Evolutionary conservation across 2,113 vertebrate species (phyloP).

Genomic region (Trochalopteron elliotii): DNA sequence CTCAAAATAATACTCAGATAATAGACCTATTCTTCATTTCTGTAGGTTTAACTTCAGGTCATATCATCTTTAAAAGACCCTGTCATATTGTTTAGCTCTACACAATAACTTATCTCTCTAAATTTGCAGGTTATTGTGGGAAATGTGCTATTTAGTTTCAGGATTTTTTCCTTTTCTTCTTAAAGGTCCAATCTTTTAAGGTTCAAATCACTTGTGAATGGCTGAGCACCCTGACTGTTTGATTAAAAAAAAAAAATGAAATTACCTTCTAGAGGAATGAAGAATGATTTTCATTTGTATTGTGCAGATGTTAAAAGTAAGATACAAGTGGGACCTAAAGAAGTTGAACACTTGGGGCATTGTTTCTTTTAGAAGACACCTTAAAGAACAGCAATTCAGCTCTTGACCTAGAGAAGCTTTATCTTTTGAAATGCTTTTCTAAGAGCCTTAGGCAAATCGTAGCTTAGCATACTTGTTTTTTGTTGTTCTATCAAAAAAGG

Average conservation of each 20-base stretch:
- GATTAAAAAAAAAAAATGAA: slow-evolving; percentile 32
- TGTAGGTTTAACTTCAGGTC: slow-evolving; percentile 31
- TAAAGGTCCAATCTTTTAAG: background rate
- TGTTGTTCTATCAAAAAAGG: background rate
- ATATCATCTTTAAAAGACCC: background rate
- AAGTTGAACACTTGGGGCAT: slow-evolving; percentile 25
- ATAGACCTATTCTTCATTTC: slow-evolving; percentile 40
- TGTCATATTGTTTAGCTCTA: slow-evolving; percentile 38
- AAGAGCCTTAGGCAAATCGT: slow-evolving; percentile 32
- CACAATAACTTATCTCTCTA: slow-evolving; percentile 33
- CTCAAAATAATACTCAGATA: slow-evolving; percentile 40
- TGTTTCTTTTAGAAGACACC: slow-evolving; percentile 37
- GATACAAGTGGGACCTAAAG: slow-evolving; percentile 4
- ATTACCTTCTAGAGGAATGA: slow-evolving; percentile 20
- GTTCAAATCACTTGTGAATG: slow-evolving; percentile 24
- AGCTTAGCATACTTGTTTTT: background rate
- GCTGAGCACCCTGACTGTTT: slow-evolving; percentile 11
- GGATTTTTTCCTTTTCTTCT: background rate
- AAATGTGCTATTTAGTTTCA: slow-evolving; percentile 31
- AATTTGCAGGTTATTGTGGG: slow-evolving; percentile 30
- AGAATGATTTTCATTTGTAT: slow-evolving; percentile 49
- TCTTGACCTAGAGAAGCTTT: slow-evolving; percentile 25
- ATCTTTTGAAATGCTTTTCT: slow-evolving; percentile 26
- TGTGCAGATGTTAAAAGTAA: slow-evolving; percentile 44
- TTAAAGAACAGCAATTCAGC: slow-evolving; percentile 36